Base-by-base conservation (phyloP, 2,113 vertebrate genomes). In the Neolamprologus sp. region DNA sequence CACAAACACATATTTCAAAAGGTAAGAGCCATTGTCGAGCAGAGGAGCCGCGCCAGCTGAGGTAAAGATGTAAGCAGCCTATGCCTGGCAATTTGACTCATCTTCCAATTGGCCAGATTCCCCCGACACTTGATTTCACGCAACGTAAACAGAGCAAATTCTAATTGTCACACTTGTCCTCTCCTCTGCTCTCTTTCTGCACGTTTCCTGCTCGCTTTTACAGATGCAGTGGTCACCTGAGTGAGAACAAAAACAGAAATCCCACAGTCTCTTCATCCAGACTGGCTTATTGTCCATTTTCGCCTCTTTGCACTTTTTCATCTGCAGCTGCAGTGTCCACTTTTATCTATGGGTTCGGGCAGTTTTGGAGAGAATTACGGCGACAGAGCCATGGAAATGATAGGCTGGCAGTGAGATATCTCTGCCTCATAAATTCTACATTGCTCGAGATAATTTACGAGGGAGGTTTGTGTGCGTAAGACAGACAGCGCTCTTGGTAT, bases 341-440 rank as follows among this genome's bases (percentile, higher is more conserved):
- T 89, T 95, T 94, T 94, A 91, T 95, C 91, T 92, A 81, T 90
- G 92, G 93, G 94, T 92, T 93, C 78, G 91, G 94, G 91, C 94
- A 94, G 91, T 95, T 96, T 90, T 88, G 90, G 90, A 89, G 93
- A 96, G 96, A 96, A 94, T 96, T 96, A 96, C 93, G 81, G 93
- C 90, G 96, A 96, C 96, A 95, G 93, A 91, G 92, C 89, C 91
- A 75, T 93, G 94, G 91, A 94, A 95, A 96, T 96, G 96, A 96
- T 96, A 92, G 96, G 95, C 95, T 92, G 86, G 93, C 93, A 89
- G 85, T 95, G 96, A 94, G 92, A 95, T 94, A 94, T 95, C 94
- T 94, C 93, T 93, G 94, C 93, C 95, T 95, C 96, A 94, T 97
- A 96, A 97, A 96, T 96, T 94, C 94, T 90, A 92, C 92, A 94